A percentile compares a stretch with the other conserved stretches of the same genome.
Evolutionary conservation across 2,888 invertebrate species (phyloP).

Genomic region (Neoitamus cyanurus): DNA sequence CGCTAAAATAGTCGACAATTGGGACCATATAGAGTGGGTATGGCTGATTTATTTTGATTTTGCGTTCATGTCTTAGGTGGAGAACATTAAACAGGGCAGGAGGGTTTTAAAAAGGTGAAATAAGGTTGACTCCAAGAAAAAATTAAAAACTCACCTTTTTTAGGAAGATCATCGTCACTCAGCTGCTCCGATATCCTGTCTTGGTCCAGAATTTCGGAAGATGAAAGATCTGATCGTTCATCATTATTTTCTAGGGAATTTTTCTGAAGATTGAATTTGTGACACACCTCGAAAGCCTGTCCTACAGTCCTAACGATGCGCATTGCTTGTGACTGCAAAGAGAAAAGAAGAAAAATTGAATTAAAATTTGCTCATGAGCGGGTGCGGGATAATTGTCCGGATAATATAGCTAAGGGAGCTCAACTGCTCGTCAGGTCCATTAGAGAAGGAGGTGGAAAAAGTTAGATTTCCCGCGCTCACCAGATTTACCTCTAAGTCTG

Average conservation of each 20-base stretch:
- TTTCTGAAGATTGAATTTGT: constrained; percentile 84
- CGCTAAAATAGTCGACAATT: no score
- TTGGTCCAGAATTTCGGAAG: constrained; percentile 64
- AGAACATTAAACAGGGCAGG: neutral
- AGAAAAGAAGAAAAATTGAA: constrained; percentile 53
- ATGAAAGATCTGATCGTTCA: constrained; percentile 64
- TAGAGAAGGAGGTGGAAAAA: neutral
- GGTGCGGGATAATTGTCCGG: neutral
- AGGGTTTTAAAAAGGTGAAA: neutral
- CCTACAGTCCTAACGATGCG: constrained; percentile 97
- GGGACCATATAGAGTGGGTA: no score
- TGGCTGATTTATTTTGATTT: no score
- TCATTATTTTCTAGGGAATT: constrained; percentile 67
- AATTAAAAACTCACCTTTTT: constrained; percentile 68
- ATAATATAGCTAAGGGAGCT: neutral
- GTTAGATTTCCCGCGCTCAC: neutral
- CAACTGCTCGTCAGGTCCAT: neutral
- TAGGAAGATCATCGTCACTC: constrained; percentile 69
- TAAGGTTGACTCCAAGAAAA: neutral
- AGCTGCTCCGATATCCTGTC: constrained; percentile 65
- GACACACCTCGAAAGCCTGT: constrained; percentile 99
- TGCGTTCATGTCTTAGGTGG: no score
- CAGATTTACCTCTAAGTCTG: constrained; percentile 54
- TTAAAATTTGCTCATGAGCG: neutral
- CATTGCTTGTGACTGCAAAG: constrained; percentile 95